A percentile compares a stretch with the other conserved stretches of the same genome.
These are phyloP conservation scores for Epizoanthus ramosus DNA, from an alignment of 92 coral and sea anemone species.

Conservation along the genomic window DNA sequence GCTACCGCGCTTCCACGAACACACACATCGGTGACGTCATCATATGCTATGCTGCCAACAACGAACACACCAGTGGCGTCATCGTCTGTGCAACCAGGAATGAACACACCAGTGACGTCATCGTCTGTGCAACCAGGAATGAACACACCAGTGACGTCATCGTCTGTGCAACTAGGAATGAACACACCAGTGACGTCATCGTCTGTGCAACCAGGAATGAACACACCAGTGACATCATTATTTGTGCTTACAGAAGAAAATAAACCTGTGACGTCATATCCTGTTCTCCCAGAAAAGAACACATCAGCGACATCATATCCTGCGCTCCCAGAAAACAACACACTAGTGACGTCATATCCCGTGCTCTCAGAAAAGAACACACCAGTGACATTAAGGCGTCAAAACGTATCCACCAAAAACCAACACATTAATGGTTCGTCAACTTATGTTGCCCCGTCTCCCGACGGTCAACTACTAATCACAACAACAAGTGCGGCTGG, in stretches of 20 bases:
- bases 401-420: background rate
- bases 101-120: too few species aligned
- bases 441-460: background rate
- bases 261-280: too few species aligned
- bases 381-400: background rate
- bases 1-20: too few species aligned
- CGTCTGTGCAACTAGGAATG: background rate
- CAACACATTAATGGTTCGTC: background rate
- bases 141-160: background rate
- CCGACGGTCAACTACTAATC: background rate
- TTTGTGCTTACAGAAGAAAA: too few species aligned
- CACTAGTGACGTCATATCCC: background rate
- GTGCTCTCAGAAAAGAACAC: background rate
- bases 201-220: background rate
- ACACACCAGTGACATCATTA: background rate
- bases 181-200: background rate
- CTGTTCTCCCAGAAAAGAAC: too few species aligned
- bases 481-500: background rate
- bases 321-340: too few species aligned
- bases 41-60: too few species aligned
- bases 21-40: too few species aligned
- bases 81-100: too few species aligned
- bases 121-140: too few species aligned
- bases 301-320: background rate
- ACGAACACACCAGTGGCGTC: too few species aligned